Conservation (phyloP, 2,888 invertebrate genomes). For the Tanypteryx hageni region DNA sequence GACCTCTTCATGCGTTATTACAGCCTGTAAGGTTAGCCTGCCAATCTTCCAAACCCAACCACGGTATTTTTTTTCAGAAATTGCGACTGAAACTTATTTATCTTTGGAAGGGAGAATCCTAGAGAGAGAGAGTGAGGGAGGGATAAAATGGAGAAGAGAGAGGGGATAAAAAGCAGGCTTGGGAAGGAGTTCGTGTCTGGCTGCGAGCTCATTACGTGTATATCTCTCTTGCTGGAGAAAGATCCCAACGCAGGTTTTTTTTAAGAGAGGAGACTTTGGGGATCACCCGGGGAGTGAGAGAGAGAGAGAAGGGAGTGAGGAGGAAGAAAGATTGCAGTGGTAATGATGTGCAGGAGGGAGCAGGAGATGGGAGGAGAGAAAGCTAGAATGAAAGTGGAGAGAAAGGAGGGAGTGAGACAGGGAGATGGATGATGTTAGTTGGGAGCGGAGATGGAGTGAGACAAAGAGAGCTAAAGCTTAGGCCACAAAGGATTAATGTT, state of each 20-base stretch:
- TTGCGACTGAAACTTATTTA: too few species aligned
- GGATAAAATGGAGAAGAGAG: not conserved
- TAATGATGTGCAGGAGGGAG: not conserved
- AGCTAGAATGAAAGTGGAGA: constrained; percentile 4
- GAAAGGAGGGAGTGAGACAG: not conserved
- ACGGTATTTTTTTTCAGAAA: not conserved
- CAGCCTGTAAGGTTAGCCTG: not conserved
- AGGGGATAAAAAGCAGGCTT: not conserved
- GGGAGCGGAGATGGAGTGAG: not conserved
- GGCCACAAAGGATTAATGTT: constrained; percentile 51
- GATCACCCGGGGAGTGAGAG: not conserved
- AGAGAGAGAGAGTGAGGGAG: not conserved
- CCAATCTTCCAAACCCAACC: not conserved
- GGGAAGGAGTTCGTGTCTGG: not conserved
- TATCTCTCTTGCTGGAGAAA: not conserved
- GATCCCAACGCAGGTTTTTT: not conserved
- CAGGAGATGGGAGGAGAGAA: not conserved
- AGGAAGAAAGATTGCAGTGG: not conserved
- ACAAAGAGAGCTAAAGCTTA: constrained; percentile 31
- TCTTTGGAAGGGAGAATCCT: not conserved
- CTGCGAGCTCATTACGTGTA: not conserved
- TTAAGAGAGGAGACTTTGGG: not conserved
- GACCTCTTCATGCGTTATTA: not conserved
- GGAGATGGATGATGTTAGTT: constrained; percentile 33
- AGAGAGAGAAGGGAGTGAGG: not conserved